Evolutionary conservation across 2,888 invertebrate genomes (phyloP).

Genomic region (Chaitophorus viminalis): DNA sequence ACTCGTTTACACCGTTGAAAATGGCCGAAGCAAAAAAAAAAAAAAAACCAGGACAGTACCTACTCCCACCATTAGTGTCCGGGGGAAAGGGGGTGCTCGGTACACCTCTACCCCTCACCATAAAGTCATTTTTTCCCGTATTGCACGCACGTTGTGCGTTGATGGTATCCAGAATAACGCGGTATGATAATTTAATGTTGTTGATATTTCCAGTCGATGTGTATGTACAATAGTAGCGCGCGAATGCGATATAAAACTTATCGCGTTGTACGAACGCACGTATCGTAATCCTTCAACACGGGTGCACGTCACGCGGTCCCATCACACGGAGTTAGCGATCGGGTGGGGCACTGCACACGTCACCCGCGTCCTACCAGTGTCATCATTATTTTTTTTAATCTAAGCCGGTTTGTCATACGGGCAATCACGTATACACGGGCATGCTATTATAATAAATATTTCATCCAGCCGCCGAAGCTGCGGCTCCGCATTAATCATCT

Average conservation of each 20-base stretch:
- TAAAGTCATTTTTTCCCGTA: no score
- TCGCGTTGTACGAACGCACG: background rate
- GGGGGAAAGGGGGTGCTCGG: no score
- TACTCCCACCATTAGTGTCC: background rate
- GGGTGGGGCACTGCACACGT: background rate
- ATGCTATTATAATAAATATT: background rate
- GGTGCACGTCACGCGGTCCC: conserved; percentile 14
- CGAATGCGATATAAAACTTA: background rate
- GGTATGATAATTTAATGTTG: background rate
- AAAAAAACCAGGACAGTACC: background rate
- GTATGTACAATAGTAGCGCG: background rate
- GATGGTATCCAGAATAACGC: background rate
- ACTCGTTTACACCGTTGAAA: background rate
- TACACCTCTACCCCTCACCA: no score
- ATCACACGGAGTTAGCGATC: background rate
- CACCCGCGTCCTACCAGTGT: background rate
- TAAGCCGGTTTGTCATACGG: conserved; percentile 49
- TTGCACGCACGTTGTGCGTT: no score
- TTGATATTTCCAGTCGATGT: background rate
- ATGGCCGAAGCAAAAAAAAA: background rate
- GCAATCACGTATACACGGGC: conserved; percentile 30
- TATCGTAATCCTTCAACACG: conserved; percentile 37
- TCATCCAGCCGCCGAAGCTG: background rate
- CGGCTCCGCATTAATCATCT: conserved; percentile 20
- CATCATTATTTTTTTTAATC: conserved; percentile 12